Conservation (phyloP, 1,140 invertebrate species). For the Atta cephalotes region DNA sequence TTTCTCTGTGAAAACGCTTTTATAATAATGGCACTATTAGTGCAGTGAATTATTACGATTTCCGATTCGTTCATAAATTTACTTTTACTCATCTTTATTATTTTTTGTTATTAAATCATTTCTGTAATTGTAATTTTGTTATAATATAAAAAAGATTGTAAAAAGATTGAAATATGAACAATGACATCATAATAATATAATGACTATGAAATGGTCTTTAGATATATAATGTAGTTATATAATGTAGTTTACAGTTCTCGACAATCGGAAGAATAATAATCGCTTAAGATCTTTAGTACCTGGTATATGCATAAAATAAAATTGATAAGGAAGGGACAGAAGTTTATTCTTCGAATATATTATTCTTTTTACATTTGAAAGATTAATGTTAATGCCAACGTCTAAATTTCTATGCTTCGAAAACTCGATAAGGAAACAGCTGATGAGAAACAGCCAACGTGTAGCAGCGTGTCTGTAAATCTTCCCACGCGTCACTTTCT, state of each 20-base stretch:
- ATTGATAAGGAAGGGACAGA: neutral
- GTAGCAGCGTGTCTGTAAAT: conserved; percentile 7
- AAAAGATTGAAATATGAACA: no score
- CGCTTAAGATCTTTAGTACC: no score
- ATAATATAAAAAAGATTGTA: neutral
- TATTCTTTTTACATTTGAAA: neutral
- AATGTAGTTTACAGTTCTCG: neutral
- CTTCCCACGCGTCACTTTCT: neutral
- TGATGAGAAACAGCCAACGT: neutral
- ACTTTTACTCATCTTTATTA: neutral
- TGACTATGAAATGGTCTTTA: neutral
- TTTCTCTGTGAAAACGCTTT: neutral
- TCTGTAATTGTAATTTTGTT: neutral
- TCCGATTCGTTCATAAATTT: neutral
- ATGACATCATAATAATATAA: neutral
- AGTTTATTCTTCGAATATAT: neutral
- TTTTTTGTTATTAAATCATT: neutral
- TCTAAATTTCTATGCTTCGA: neutral
- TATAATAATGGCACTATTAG: neutral
- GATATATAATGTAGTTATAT: no score
- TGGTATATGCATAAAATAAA: neutral
- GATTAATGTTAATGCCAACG: neutral
- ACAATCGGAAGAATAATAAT: neutral
- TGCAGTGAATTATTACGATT: neutral
- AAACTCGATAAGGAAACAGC: neutral